A percentile compares a stretch with the other conserved stretches of the same genome.
These are phyloP conservation scores for Apostichopus leukothele DNA, from an alignment of 53 echinoderm and acorn worm species.

Conservation along the genomic window DNA sequence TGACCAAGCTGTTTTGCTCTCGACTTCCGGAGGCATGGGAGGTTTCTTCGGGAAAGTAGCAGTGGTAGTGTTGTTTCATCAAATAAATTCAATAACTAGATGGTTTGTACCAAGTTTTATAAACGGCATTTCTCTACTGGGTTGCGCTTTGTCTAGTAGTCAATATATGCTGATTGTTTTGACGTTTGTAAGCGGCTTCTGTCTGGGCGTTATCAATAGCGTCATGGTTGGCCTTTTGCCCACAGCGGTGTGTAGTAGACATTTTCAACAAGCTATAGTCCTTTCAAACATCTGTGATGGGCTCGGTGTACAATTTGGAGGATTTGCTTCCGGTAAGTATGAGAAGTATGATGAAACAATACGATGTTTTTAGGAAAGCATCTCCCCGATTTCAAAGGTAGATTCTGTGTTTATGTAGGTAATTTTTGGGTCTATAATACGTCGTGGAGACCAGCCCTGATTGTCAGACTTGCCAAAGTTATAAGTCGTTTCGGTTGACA, in stretches of 20 bases:
- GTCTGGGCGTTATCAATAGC: neutral
- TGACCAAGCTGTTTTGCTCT: neutral
- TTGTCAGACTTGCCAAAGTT: neutral
- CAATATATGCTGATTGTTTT: neutral
- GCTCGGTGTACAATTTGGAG: neutral
- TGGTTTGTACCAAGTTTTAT: neutral
- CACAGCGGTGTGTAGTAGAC: neutral
- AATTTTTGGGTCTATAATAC: neutral
- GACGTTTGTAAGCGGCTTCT: neutral
- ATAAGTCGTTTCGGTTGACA: neutral
- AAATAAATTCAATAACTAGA: neutral
- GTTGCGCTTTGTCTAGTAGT: neutral
- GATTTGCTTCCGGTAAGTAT: neutral
- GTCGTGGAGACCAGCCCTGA: neutral
- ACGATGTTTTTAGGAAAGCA: neutral
- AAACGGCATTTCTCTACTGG: neutral
- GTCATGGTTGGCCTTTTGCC: neutral
- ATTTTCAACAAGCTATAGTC: neutral
- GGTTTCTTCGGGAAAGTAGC: neutral
- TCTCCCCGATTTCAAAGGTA: neutral
- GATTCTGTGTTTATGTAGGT: neutral
- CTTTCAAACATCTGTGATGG: neutral
- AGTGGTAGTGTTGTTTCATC: neutral
- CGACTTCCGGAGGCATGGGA: constrained; percentile 17
- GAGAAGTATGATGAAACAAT: neutral